Base-by-base conservation (phyloP, 2,113 vertebrate species). In the Cairina moschata region DNA sequence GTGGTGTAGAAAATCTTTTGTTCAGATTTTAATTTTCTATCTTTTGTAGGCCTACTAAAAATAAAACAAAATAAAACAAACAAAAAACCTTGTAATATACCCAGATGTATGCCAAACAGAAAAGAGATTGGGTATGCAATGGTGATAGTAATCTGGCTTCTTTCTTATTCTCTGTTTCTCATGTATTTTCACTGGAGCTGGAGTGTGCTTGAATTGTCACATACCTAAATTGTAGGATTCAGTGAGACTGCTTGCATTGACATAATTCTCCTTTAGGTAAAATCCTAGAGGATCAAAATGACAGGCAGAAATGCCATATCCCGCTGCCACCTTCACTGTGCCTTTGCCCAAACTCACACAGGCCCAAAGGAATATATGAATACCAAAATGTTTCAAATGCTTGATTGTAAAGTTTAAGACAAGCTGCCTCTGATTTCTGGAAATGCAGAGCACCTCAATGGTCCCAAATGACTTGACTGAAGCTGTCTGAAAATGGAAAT, bases 21-120 rank as follows among this genome's bases (percentile, higher is more conserved):
- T 80, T 95, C 42, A 60, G 68, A 87, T 91, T 87, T 86, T 87
- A 93, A 95, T 93, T 96, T 96, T 96, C 87, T 91, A 71, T 96
- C 98, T 96, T 86, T 83, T 96, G 96, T 87, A n/a, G 11, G 14
- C 20, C 15, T 44, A 29, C n/a, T 67, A 26, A 67, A 84, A 63
- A 12, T 60, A 15, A 86, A 29, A 16, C 20, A 23, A 21, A 50
- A 26, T 10, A 16, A 1, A 15, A 31, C 16, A 77, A 69, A 88
- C 29, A 58, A 63, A 59, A 46, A 3, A 42, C 13, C 31, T 25
- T 50, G 21, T 8, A 59, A 79, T 46, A 44, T 23, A 52, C 8
- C 5, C 23, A 74, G 50, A 68, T 5, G 56, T 1, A 21, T 17
- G 20, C 5, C 32, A 29, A 68, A 86, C 3, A 63, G 32, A 63